Evolutionary conservation across 2,797 vertebrate genomes (phyloP), one percentile per base, ranked within the genome.

Genomic region (Eospalax fontanierii): DNA sequence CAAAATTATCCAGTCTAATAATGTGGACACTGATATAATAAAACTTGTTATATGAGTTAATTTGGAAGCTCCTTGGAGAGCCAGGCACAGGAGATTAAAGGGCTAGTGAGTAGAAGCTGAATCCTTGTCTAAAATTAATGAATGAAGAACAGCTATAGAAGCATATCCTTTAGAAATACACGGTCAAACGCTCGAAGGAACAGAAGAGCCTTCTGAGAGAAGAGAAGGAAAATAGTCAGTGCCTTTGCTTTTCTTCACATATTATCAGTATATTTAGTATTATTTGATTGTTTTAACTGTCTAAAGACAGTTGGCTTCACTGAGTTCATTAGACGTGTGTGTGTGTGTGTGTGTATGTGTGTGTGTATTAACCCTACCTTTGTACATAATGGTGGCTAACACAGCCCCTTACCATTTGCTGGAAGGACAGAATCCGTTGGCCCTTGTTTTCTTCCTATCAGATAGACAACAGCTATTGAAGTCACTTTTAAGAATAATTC

Each of bases 111-210:
- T 33, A 83, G 24, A 90, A 86, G 68, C 57, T 73, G 81, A 89
- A 81, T 87, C 33, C 15, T 90, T 79, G 7, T 50, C 61, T 63
- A 68, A 76, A 91, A 78, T 30, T 24, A 35, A 85, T 33, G n/a
- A 65, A 73, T 80, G 28, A 66, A 90, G 43, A 87, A 75, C 40
- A 68, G 68, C 21, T 80, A 71, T 33, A 74, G 86, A 85, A 92
- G 22, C 70, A 18, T 33, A 75, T 43, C 66, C 71, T 90, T 74
- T 73, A 74, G 38, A 92, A 93, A 85, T 63, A 86, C 3, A 50
- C 24, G 81, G 65, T 30, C 89, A 68, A 68, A 81, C 97, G 43
- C 92, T 96, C 87, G 76, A 89, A 96, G 90, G 50, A 54, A 54
- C 74, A 59, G 95, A 93, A 46, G 24, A 84, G 26, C 19, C 6